Evolutionary conservation across 2,113 vertebrate genomes (phyloP).

Genomic region (Ammospiza nelsoni): DNA sequence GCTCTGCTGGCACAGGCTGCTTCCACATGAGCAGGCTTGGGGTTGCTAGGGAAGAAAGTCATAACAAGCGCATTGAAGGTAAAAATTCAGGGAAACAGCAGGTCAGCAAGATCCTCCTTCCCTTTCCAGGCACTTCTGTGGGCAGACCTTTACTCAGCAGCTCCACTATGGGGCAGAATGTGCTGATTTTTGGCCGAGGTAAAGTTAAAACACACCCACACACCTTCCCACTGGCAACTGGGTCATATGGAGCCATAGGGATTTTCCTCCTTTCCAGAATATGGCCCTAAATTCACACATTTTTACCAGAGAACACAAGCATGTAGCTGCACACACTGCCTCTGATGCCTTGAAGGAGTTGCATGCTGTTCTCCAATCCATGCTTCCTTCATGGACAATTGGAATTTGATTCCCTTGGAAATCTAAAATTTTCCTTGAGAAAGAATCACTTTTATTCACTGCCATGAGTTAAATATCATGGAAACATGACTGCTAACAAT

Average conservation of each 20-base stretch:
- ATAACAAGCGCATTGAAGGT: not conserved
- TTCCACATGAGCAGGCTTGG: not conserved
- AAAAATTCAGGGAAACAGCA: not conserved
- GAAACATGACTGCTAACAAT: conserved; percentile 80
- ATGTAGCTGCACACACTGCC: not conserved
- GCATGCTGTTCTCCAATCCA: not conserved
- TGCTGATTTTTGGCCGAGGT: not conserved
- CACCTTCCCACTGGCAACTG: accelerated
- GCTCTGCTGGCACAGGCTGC: not conserved
- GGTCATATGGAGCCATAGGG: not conserved
- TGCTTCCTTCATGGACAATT: conserved; percentile 56
- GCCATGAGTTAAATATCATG: conserved; percentile 72
- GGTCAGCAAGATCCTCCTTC: not conserved
- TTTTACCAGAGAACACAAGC: not conserved
- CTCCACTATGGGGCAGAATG: not conserved
- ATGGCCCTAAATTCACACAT: not conserved
- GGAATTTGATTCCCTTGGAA: conserved; percentile 58
- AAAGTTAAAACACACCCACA: not conserved
- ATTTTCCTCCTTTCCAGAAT: not conserved
- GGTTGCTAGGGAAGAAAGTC: conserved; percentile 11
- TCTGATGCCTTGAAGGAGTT: not conserved
- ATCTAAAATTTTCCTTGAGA: conserved; percentile 63
- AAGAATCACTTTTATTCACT: conserved; percentile 62
- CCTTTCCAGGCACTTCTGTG: not conserved
- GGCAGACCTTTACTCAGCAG: not conserved